Evolutionary conservation across 2,797 vertebrate genomes (phyloP), one percentile per base, ranked within the genome.

Genomic region (Lepus townsendii): DNA sequence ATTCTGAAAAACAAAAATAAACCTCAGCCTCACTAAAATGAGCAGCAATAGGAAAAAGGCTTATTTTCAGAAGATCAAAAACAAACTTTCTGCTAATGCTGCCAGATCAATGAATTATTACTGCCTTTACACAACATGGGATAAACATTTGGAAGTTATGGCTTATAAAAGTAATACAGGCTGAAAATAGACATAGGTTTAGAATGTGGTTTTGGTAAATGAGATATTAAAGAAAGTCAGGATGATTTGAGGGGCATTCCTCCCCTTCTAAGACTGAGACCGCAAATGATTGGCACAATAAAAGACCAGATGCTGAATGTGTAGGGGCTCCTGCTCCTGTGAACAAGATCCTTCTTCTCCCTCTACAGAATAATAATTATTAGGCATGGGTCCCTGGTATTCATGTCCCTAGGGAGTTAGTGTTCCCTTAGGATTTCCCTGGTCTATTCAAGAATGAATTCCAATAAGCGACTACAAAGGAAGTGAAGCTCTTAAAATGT

Each of bases 1-100:
- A 82, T 5, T 84, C 66, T 50, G 65, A 66, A 75, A 91, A 88
- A 80, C 16, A 91, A 83, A 97, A 93, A 62, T 32, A 95, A 93
- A 85, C 5, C 16, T 22, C 2, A 13, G 77, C 7, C 10, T 77
- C 54, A 3, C 17, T 77, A 94, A 84, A 63, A 13, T 75, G 26
- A 84, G 30, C 22, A 90, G 26, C 86, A 27, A 87, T 47, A 73
- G 24, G 19, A 6, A 73, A 93, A 83, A 14, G 3, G 12, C 6
- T 76, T 71, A n/a, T 83, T 87, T 95, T 92, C 35, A 76, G 35
- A 16, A 88, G 50, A 78, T 76, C 78, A 92, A 82, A 27, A 65
- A 73, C 27, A 86, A 69, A 83, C 42, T 69, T 95, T 38, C 7
- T 57, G 35, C 5, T 22, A 82, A 0, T 78, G 26, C 27, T 90